These are phyloP conservation scores for Mantis religiosa DNA, from an alignment of 2,888 invertebrate species.

Conservation along the genomic window DNA sequence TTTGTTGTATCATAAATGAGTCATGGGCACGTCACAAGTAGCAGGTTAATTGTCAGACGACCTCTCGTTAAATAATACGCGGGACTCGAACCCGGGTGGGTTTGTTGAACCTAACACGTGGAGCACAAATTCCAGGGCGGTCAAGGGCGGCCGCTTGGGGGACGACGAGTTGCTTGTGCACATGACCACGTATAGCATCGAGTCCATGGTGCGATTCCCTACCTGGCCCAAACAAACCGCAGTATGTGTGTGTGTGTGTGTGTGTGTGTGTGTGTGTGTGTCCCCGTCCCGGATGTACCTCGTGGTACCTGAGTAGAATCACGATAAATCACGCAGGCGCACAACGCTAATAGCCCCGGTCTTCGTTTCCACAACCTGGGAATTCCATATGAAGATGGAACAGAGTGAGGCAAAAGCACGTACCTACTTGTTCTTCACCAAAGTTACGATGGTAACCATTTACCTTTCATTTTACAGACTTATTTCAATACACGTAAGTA, in stretches of 20 bases:
- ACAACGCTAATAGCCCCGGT: not conserved
- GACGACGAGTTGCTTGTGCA: not conserved
- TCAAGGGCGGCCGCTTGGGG: not conserved
- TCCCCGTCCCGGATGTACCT: not conserved
- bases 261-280: too few species aligned
- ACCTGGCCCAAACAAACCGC: not conserved
- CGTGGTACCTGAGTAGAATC: not conserved
- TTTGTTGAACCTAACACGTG: not conserved
- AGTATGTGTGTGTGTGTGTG: too few species aligned
- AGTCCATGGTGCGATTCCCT: not conserved
- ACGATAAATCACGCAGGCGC: not conserved
- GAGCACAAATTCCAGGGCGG: not conserved
- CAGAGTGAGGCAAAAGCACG: too few species aligned
- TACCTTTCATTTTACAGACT: too few species aligned
- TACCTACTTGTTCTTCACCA: too few species aligned
- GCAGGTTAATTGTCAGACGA: too few species aligned
- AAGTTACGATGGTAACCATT: too few species aligned
- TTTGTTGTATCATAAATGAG: too few species aligned
- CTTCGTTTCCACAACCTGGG: not conserved
- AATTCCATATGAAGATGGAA: not conserved
- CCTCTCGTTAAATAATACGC: too few species aligned
- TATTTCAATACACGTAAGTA: too few species aligned
- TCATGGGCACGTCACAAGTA: too few species aligned
- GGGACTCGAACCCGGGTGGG: not conserved
- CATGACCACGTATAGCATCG: not conserved